Conservation (phyloP, 2,888 invertebrate species). For the Nymphalis polychloros region DNA sequence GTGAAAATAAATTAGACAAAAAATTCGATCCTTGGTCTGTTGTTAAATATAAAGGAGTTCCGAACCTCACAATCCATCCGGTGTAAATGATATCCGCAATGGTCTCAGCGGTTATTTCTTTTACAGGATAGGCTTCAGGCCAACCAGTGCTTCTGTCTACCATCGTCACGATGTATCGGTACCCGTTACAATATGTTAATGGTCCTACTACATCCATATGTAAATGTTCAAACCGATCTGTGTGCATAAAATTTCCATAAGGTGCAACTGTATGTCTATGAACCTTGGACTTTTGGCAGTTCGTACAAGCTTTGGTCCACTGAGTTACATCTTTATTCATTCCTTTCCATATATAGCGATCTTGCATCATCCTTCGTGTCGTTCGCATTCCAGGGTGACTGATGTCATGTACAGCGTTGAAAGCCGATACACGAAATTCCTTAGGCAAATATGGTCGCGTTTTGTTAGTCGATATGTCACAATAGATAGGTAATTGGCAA, state of each 20-base stretch:
- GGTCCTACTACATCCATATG: conserved; percentile 36
- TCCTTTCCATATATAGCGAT: background rate
- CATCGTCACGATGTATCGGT: conserved; percentile 36
- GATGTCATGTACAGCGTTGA: too few species aligned
- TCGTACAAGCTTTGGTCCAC: too few species aligned
- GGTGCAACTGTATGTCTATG: too few species aligned
- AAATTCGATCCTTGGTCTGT: conserved; percentile 36
- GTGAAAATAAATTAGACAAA: conserved; percentile 33
- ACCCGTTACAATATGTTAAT: conserved; percentile 15
- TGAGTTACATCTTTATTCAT: background rate
- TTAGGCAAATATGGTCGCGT: too few species aligned
- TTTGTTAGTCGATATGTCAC: too few species aligned
- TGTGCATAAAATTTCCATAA: background rate
- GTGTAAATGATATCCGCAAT: conserved; percentile 44
- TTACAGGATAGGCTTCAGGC: conserved; percentile 46
- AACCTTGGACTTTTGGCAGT: too few species aligned
- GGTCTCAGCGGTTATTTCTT: conserved; percentile 45
- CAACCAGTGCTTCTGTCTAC: conserved; percentile 42
- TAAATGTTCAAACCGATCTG: conserved; percentile 18
- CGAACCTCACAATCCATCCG: conserved; percentile 32
- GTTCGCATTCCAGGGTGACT: too few species aligned
- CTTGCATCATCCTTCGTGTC: too few species aligned
- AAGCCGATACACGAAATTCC: too few species aligned
- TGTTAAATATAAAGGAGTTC: conserved; percentile 22
- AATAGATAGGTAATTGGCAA: too few species aligned